Base-by-base conservation (phyloP, 2,888 invertebrate genomes). In the Emesis furor region DNA sequence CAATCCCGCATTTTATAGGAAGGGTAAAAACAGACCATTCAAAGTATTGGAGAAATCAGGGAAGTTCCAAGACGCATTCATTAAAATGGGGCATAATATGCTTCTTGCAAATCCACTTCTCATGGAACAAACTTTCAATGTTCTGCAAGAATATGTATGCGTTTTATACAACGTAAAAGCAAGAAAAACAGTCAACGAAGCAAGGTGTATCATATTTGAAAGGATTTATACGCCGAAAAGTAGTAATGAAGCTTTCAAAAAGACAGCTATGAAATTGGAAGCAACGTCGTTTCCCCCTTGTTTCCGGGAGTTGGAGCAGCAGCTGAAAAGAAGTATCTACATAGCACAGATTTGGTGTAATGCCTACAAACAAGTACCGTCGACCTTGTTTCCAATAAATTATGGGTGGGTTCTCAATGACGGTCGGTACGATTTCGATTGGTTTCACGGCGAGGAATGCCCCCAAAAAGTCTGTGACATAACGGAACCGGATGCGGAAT, bases 361-460 rank as follows among this genome's bases (percentile, higher is more conserved):
- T 87, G 87, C 86, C 78, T 85, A 84, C 78, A 84, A 80, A 81
- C 78, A 88, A 85, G 59, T 83, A 84, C 87, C 84, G 83, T 84
- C 87, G 79, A 85, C 85, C 82, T 85, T 87, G 84, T 82, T 80
- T 32, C 87, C 87, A 86, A 85, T 82, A 75, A 85, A 69, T 62
- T 86, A 87, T 85, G 88, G 88, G 81, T 88, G 86, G 84, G 65
- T 83, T 73, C 1, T 88, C 12, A 85, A 83, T 86, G 87, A 88
- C 84, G 81, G 76, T 76, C 71, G 77, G 85, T 87, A 84, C 81
- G 80, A 86, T 78, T 85, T 88, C 82, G 82, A 86, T 72, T 89
- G 89, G 86, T 89, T 87, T 59, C 82, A 87, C 83, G 88, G 87
- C 81, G 88, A 88, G 84, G 84, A 89, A 88, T 86, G 84, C 79